Evolutionary conservation across 2,113 vertebrate genomes (phyloP), one percentile per base, ranked within the genome.

Genomic region (Collichthys lucidus): DNA sequence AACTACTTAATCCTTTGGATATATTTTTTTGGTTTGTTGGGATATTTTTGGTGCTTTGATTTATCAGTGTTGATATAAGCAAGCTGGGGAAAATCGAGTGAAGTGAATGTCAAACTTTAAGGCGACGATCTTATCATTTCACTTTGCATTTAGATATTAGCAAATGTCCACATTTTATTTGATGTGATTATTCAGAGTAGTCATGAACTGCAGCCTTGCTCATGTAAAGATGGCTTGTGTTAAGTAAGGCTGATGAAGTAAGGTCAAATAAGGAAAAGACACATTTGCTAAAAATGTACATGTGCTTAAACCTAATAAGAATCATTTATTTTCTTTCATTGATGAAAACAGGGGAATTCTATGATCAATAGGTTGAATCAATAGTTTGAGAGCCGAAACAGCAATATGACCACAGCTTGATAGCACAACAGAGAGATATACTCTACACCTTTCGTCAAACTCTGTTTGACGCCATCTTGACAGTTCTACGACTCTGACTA

Each of bases 41-140:
- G 40, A 46, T 55, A n/a, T 35, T 66, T 72, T 56, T 22, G 47
- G 46, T 22, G 19, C 40, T n/a, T 64, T 44, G 20, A 59, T 72
- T 78, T 66, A 55, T 83, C 62, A 56, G 17, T 53, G 46, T 62
- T 50, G 46, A 26, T 47, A 66, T 16, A 70, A 57, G 16, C n/a
- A 35, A 19, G 19, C 8, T 14, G 26, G 44, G 53, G 6, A 29
- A n/a, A 7, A 4, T 3, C 50, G 2, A 46, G 35, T 15, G 44
- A 74, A 42, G 40, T 62, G 15, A 83, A 75, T 71, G 40, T 50
- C 46, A 65, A 64, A 31, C 64, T 64, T 65, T 20, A 53, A 50
- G 44, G 53, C 26, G 24, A 24, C 1, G 14, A 65, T 67, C 9
- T 42, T 66, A 76, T 61, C 53, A 31, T 46, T 4, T 47, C 20